Evolutionary conservation across 2,113 vertebrate species (phyloP).

Genomic region (Ptyas mucosa): DNA sequence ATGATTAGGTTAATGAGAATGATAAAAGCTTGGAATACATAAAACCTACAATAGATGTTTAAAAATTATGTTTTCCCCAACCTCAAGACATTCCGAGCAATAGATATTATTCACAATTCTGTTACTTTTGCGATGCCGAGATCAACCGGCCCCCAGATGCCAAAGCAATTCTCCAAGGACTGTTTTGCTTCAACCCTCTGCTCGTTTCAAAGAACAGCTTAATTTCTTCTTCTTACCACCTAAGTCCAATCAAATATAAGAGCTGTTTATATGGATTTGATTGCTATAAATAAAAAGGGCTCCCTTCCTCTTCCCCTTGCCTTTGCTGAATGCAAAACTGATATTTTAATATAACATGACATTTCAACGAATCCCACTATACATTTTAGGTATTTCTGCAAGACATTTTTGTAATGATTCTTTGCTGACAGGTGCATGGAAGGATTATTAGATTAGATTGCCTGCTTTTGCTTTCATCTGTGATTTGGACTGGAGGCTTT

Average conservation of each 20-base stretch:
- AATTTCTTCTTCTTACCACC: background rate
- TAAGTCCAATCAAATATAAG: background rate
- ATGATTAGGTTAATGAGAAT: background rate
- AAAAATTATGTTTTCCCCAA: background rate
- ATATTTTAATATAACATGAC: background rate
- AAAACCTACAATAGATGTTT: background rate
- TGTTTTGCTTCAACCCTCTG: background rate
- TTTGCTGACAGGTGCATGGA: constrained; percentile 3
- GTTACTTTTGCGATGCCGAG: background rate
- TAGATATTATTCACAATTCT: background rate
- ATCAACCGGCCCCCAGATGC: constrained; percentile 1
- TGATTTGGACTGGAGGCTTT: background rate
- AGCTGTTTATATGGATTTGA: background rate
- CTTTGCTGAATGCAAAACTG: background rate
- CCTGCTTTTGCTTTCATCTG: background rate
- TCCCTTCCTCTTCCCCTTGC: background rate
- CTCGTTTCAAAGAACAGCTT: background rate
- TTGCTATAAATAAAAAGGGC: background rate
- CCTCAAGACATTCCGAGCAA: constrained; percentile 5
- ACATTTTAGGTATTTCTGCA: background rate
- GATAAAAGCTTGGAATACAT: background rate
- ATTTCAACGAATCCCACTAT: background rate
- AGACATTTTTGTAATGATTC: background rate
- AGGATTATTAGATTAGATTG: background rate
- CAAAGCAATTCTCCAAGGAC: background rate